Conservation (phyloP, 2,888 invertebrate genomes). For the Drosophila emarginata region DNA sequence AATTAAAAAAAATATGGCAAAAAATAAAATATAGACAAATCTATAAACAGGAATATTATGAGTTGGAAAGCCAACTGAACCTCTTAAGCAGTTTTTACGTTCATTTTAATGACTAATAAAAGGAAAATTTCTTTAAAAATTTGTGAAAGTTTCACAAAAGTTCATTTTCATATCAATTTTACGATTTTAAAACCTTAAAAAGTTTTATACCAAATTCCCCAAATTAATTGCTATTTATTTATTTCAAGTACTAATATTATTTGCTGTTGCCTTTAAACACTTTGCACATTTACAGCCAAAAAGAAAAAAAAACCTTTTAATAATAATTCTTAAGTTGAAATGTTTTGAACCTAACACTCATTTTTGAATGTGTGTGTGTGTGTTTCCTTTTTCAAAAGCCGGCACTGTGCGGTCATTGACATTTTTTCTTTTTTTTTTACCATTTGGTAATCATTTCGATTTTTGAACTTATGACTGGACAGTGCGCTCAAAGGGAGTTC, state of each 20-base stretch:
- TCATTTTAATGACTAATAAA: too few species aligned
- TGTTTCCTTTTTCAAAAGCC: not conserved
- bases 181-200: too few species aligned
- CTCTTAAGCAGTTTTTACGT: too few species aligned
- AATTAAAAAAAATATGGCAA: not conserved
- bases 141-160: not conserved
- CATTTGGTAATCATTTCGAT: conserved; percentile 19
- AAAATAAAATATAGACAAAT: not conserved
- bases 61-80: not conserved
- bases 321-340: not conserved
- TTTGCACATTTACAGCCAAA: too few species aligned
- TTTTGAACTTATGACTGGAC: conserved; percentile 29
- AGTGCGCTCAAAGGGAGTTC: not conserved
- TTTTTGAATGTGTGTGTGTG: not conserved
- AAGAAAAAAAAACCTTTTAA: too few species aligned
- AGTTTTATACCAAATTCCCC: too few species aligned
- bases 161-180: not conserved
- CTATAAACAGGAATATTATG: not conserved
- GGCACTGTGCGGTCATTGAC: conserved; percentile 28
- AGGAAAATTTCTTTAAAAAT: too few species aligned
- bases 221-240: too few species aligned
- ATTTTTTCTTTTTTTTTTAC: conserved; percentile 29
- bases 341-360: not conserved
- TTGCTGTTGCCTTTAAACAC: too few species aligned
- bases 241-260: too few species aligned